phyloP scores from a whole-genome alignment of 2,113 vertebrate species.

The Eulacestoma nigropectus region DNA sequence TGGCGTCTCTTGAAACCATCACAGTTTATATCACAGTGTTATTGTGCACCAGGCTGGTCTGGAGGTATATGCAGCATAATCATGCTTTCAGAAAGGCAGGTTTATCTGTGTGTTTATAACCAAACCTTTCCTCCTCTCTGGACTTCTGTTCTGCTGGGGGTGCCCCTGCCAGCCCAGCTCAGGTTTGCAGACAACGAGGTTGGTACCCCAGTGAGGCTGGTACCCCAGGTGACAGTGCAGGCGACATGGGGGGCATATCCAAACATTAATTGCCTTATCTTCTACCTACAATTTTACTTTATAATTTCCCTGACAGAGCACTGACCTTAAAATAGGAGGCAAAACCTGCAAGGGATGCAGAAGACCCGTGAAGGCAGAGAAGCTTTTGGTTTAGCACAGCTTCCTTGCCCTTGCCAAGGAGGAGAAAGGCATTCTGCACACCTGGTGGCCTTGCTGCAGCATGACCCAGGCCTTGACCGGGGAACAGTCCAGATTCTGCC shows the following conservation, averaged over 20 bases:
- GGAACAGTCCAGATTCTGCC: neutral
- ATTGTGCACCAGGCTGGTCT: neutral
- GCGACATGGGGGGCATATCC: accelerated
- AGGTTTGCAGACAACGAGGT: accelerated
- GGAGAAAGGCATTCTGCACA: accelerated
- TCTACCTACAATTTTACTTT: neutral
- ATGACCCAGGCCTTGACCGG: neutral
- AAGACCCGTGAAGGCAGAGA: neutral
- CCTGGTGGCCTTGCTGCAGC: neutral
- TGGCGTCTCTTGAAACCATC: neutral
- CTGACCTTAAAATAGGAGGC: neutral
- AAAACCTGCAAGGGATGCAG: neutral
- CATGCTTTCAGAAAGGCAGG: neutral
- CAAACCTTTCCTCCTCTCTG: neutral
- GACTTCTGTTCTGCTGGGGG: neutral
- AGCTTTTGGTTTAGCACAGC: neutral
- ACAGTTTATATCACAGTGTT: neutral
- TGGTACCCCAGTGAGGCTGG: neutral
- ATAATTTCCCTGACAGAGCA: neutral
- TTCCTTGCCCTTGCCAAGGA: neutral
- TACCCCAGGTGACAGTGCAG: neutral
- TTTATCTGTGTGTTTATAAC: neutral
- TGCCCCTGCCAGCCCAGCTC: neutral
- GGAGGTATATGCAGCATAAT: neutral
- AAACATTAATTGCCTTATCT: neutral